Conservation (phyloP, 1,140 invertebrate genomes). For the Rhagoletis pomonella region DNA sequence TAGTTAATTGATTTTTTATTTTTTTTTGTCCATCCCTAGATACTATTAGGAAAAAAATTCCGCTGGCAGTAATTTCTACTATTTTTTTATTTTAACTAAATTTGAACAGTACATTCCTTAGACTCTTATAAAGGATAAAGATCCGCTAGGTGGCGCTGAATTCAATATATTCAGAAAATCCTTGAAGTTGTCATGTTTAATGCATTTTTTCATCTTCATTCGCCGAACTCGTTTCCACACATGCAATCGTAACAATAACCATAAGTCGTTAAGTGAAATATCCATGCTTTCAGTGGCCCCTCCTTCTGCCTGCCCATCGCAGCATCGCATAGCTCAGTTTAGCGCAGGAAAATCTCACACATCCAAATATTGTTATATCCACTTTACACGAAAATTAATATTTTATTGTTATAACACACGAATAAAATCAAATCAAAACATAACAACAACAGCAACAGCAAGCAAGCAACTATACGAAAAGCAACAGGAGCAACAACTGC, state of each 20-base stretch:
- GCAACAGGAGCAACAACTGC: constrained; percentile 37
- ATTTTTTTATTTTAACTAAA: neutral
- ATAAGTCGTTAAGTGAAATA: constrained; percentile 14
- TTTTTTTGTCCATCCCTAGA: too few species aligned
- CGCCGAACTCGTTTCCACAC: neutral
- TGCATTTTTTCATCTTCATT: too few species aligned
- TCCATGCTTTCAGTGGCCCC: neutral
- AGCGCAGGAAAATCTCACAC: constrained; percentile 20
- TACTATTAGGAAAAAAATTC: too few species aligned
- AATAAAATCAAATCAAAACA: constrained; percentile 65
- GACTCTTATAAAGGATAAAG: too few species aligned
- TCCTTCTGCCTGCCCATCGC: neutral
- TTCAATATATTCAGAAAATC: too few species aligned
- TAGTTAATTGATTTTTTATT: too few species aligned
- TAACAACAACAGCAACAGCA: constrained; percentile 46
- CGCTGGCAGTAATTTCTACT: too few species aligned
- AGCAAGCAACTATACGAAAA: constrained; percentile 12
- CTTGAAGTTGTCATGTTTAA: too few species aligned
- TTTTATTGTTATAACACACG: constrained; percentile 74
- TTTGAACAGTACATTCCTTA: too few species aligned
- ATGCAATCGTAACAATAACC: neutral
- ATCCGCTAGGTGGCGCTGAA: too few species aligned
- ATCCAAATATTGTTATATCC: constrained; percentile 48
- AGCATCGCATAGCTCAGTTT: neutral
- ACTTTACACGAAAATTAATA: constrained; percentile 74